A percentile compares a stretch with the other conserved stretches of the same genome.
These are phyloP conservation scores for Lithophane ornitopus DNA, from an alignment of 2,888 invertebrate species.

Conservation along the genomic window DNA sequence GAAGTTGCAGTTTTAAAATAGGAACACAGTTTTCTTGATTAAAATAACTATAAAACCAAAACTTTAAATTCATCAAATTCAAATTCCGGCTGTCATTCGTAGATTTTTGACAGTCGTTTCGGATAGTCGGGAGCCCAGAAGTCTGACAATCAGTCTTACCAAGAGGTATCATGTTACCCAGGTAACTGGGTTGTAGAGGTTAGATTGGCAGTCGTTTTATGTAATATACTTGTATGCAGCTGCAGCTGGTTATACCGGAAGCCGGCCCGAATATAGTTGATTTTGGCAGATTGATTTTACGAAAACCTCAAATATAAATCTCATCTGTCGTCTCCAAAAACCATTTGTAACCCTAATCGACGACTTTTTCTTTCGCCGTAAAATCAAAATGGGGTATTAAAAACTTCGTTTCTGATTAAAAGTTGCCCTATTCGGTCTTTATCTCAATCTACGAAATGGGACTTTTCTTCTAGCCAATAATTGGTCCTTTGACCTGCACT, in stretches of 20 bases:
- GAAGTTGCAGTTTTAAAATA: background rate
- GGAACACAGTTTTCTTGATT: background rate
- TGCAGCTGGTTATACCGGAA: background rate
- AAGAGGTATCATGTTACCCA: no score
- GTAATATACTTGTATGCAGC: background rate
- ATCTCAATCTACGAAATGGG: slow-evolving; percentile 35
- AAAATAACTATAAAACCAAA: no score
- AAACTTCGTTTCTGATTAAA: slow-evolving; percentile 28
- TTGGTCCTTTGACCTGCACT: slow-evolving; percentile 29
- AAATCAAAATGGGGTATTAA: slow-evolving; percentile 11
- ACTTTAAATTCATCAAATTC: background rate
- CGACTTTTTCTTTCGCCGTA: slow-evolving; percentile 1
- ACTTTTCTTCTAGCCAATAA: slow-evolving; percentile 39
- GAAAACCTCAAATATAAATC: background rate
- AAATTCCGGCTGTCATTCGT: background rate
- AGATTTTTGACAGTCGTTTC: background rate
- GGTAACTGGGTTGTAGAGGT: no score
- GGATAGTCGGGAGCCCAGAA: background rate
- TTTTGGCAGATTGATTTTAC: background rate
- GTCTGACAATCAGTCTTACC: background rate
- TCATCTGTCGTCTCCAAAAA: background rate
- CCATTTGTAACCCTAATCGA: background rate
- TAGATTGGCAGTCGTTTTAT: background rate
- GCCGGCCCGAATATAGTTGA: background rate
- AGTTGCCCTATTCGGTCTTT: slow-evolving; percentile 19